Evolutionary conservation across 2,113 vertebrate genomes (phyloP).

Genomic region (Odontesthes bonariensis): DNA sequence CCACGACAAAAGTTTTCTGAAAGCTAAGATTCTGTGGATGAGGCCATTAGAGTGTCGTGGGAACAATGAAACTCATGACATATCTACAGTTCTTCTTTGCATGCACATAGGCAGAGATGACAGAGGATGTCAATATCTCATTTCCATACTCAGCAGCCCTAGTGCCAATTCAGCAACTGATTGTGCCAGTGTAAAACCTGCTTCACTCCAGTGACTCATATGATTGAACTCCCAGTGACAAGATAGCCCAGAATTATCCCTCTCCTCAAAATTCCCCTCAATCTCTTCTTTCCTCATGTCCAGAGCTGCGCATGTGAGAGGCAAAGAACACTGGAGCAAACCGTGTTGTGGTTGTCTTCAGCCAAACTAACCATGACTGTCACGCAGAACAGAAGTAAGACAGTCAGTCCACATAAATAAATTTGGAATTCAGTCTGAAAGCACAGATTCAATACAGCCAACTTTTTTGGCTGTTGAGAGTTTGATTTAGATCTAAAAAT

Average conservation of each 20-base stretch:
- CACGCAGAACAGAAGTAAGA: slow-evolving; percentile 29
- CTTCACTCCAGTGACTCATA: slow-evolving; percentile 70
- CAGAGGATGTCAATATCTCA: slow-evolving; percentile 73
- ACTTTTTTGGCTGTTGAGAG: slow-evolving; percentile 10
- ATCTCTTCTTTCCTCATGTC: slow-evolving; percentile 11
- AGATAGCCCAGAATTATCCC: slow-evolving; percentile 62
- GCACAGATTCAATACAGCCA: slow-evolving; percentile 41
- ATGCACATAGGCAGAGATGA: slow-evolving; percentile 57
- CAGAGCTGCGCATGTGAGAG: slow-evolving; percentile 9
- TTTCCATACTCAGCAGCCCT: slow-evolving; percentile 66
- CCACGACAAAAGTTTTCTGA: slow-evolving; percentile 45
- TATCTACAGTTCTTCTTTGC: slow-evolving; percentile 57
- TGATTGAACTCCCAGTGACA: slow-evolving; percentile 67
- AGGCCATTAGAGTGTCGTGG: slow-evolving; percentile 55
- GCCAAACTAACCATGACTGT: slow-evolving; percentile 53
- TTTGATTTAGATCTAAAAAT: slow-evolving; percentile 51
- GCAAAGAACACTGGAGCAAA: slow-evolving; percentile 31
- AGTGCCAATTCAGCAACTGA: slow-evolving; percentile 57
- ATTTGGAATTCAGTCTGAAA: slow-evolving; percentile 43
- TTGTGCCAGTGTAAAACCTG: slow-evolving; percentile 65
- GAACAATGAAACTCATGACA: slow-evolving; percentile 66
- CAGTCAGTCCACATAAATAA: slow-evolving; percentile 37
- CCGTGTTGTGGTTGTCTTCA: slow-evolving; percentile 28
- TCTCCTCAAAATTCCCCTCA: slow-evolving; percentile 34
- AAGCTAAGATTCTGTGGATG: slow-evolving; percentile 19